Base-by-base conservation (phyloP, 2,888 invertebrate species). In the Macropis europaea region DNA sequence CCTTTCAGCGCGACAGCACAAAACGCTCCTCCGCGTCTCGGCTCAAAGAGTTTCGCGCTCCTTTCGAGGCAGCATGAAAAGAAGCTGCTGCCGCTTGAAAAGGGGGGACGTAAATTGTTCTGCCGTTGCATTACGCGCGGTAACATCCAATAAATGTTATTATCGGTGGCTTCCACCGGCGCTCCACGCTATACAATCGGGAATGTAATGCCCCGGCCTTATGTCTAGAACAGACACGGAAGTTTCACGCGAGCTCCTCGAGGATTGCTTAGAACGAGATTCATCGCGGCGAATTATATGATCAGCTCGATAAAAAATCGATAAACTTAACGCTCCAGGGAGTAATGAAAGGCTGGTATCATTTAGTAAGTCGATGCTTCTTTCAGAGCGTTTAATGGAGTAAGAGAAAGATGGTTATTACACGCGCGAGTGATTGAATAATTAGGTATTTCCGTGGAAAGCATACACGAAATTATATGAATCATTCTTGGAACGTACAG, bases 81-180 rank as follows among this genome's bases (percentile, higher is more conserved):
- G 77, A 75, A 69, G 63, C 50, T 57, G 43, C 38, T 19, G 43
- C 48, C 61, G 9, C 22, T 56, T 52, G 69, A 72, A 76, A n/a
- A n/a, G n/a, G n/a, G 73, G 76, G 63, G 67, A 56, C 73, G 68
- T 69, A 69, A 76, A 78, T 70, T 70, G 69, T 73, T 67, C 69
- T 47, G 60, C 57, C 54, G 64, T 76, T 52, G 64, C 42, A 42
- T 79, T 78, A 66, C 72, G 38, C 61, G 53, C 68, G 72, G 59
- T 64, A 75, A 72, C 61, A 32, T 54, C 50, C 64, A 60, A 70
- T 74, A 62, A 72, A 70, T 42, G 62, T 71, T 62, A 72, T 72
- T 72, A 70, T 70, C 54, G 70, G 7, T 22, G 26, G 56, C 32
- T 42, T 2, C 6, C n/a, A 28, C 24, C 30, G 17, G 30, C 30